Conservation (phyloP, 2,113 vertebrate genomes). For the Oxygymnocypris stewartii region DNA sequence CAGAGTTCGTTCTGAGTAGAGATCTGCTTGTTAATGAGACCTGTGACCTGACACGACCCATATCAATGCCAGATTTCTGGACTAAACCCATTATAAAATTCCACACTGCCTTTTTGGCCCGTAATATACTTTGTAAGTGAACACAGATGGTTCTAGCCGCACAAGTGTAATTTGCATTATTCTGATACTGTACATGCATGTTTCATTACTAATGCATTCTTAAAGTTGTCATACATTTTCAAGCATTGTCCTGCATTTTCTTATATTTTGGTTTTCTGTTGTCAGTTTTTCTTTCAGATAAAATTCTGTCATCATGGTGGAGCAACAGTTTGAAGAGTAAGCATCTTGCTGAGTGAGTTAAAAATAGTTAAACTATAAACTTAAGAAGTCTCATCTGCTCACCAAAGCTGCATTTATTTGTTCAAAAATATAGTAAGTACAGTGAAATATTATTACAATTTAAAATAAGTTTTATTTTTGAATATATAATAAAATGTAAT, state of each 20-base stretch:
- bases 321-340: neutral
- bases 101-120: neutral
- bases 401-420: neutral
- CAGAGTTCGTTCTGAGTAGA: neutral
- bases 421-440: neutral
- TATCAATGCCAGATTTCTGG: neutral
- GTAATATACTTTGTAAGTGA: neutral
- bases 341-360: neutral
- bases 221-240: neutral
- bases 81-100: neutral
- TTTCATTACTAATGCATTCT: neutral
- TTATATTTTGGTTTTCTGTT: too few species aligned
- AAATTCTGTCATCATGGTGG: neutral
- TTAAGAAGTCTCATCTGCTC: neutral
- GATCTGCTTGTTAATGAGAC: neutral
- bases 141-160: neutral
- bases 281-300: neutral
- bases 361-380: neutral
- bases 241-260: neutral
- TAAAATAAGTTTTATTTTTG: neutral
- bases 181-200: neutral
- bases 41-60: neutral
- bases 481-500: neutral
- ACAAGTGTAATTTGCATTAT: neutral
- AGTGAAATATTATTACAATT: neutral